Evolutionary conservation across 2,113 vertebrate genomes (phyloP).

Genomic region (Propithecus coquereli): DNA sequence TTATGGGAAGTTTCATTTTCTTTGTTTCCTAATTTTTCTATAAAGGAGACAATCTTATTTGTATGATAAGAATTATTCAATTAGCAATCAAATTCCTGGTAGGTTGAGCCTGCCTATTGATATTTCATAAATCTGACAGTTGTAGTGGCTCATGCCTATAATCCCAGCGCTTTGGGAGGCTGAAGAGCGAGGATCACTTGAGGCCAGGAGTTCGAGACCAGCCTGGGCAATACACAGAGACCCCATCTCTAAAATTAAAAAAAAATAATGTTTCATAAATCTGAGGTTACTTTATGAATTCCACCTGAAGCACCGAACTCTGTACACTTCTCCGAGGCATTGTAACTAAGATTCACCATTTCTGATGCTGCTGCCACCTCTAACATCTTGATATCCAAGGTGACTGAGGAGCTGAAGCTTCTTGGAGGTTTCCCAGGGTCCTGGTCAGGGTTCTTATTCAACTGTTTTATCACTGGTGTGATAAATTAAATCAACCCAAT

Average conservation of each 20-base stretch:
- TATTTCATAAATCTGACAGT: background rate
- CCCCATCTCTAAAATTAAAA: too few species aligned
- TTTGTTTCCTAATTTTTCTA: background rate
- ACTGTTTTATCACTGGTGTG: background rate
- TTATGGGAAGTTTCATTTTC: background rate
- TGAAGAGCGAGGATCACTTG: too few species aligned
- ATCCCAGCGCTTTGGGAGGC: too few species aligned
- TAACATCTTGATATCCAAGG: background rate
- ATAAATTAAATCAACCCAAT: background rate
- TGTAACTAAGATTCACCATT: background rate
- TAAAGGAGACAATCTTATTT: background rate
- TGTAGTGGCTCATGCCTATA: too few species aligned
- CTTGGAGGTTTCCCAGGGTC: background rate
- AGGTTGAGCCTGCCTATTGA: background rate
- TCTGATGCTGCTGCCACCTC: background rate
- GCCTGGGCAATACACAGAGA: too few species aligned
- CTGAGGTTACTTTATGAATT: background rate
- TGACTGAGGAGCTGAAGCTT: background rate
- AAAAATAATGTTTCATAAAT: background rate
- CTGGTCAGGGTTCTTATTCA: background rate
- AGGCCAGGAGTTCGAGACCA: too few species aligned
- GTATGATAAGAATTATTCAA: background rate
- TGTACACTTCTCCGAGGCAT: background rate
- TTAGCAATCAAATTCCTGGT: slow-evolving; percentile 8
- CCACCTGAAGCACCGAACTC: background rate